Base-by-base conservation (phyloP, 1,140 invertebrate species). In the Medauroidea extradentata region DNA sequence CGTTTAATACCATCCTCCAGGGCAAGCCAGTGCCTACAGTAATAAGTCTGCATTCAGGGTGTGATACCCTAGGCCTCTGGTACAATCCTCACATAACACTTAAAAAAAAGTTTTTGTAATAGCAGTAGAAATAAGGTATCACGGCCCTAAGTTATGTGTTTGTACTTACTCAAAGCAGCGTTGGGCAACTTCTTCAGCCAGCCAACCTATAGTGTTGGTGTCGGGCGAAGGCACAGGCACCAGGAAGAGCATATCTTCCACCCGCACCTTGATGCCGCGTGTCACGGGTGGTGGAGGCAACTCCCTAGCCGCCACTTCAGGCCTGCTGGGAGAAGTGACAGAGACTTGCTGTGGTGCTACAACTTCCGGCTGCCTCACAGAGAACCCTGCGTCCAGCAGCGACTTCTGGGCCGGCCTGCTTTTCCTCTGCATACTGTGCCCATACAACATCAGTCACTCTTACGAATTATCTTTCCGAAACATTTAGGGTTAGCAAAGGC, bases 131-230 rank as follows among this genome's bases (percentile, higher is more conserved):
- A 44, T n/a, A 44, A 44, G 2, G 2, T 44, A 16, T 44, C 14
- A 44, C 5, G 23, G 11, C 13, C 11, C 23, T 21, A 8, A 8
- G 42, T n/a, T 13, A 49, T 49, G 48, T 24, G 9, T 14, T n/a
- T 16, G 18, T 9, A 70, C 75, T 77, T 71, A 84, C 85, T 83
- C 84, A 55, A 85, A 86, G 78, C 87, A 89, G 69, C 87, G 78
- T 52, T 79, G 75, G 27, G 84, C 80, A 0, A 85, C 81, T 77
- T 89, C 84, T 42, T 85, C 80, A 39, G 84, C 81, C 57, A 90
- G 73, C 86, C 86, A 89, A 58, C 78, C 79, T 64, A 87, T 83
- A 59, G 81, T 84, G 54, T 82, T 79, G 19, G 83, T 73, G 49
- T 78, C 80, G 13, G 81, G 78, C 34, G 81, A 67, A 24, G 81